Base-by-base conservation (phyloP, 2,113 vertebrate species). In the Euleptes europaea region DNA sequence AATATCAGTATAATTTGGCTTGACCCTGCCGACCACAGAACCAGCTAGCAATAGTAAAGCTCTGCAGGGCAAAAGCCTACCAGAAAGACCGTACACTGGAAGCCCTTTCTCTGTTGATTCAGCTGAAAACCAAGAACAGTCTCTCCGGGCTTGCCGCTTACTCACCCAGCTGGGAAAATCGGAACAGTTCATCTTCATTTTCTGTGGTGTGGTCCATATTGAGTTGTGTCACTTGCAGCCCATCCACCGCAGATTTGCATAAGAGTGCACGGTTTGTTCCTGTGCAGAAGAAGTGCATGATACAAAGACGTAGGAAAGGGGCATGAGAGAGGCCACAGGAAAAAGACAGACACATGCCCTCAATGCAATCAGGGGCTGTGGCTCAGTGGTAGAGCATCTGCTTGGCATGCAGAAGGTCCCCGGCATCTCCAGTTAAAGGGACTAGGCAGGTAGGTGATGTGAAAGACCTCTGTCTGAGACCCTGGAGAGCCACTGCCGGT, bases 201-300 rank as follows among this genome's bases (percentile, higher is more conserved):
- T 99, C 98, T 0, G 97, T 97, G 0, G 97, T 98, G 88, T 99
- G 99, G 47, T 98, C 97, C 63, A 97, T 95, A 0, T 98, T 98
- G 69, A 99, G 97, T 94, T 99, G 98, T 12, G 97, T 98, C 78
- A 99, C 98, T 95, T 99, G 99, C 91, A 99, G 96, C 21, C 98
- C 98, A 0, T 99, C 99, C 70, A 96, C 98, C 0, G 98, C 98
- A 31, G 97, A 98, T 89, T 98, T 98, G 88, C 99, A 99, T 1
- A 99, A 92, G 80, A 99, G 96, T 0, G 98, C 99, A 4, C 99
- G 95, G 94, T 99, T 99, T 10, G 98, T 98, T 73, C 99, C 99
- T 99, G 96, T 12, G 81, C 49, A 5, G 67, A 80, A 92, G 81
- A 66, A 90, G 90, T 3, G 1, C 89, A 92, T 91, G 88, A 90